Evolutionary conservation across 1,140 invertebrate species (phyloP), one percentile per base, ranked within the genome.

Genomic region (Sinella curviseta): DNA sequence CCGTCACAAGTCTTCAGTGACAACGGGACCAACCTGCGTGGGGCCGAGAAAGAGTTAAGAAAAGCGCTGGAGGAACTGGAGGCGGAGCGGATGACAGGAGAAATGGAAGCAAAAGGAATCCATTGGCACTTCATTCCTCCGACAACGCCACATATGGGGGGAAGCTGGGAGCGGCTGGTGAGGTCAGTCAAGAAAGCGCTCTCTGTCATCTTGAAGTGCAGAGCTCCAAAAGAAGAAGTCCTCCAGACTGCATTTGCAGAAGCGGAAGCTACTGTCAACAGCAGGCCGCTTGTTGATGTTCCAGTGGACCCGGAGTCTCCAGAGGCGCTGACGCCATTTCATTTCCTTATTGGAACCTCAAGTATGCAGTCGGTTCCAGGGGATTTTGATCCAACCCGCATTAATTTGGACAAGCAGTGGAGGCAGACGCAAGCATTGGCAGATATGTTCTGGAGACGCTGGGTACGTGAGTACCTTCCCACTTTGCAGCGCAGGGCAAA

Each of bases 11-110:
- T 86, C 14, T 73, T 77, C 74, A 82, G 76, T 26, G 85, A 87
- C 65, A 87, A 87, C 57, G 86, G 80, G 0, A 85, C 84, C 1
- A 85, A 85, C 76, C 84, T 87, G 24, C 77, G 82, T 30, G 81
- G 81, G 0, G 83, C 65, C 24, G 65, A 70, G 8, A 70, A 33
- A 24, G 65, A 70, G 65, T 24, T 70, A 2, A 30, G 31, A n/a
- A 12, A 16, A 33, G 26, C 65, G 2, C 65, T 70, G 1, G 2
- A 70, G 65, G 65, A 70, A 4, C 26, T 70, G 24, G 65, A 70
- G 8, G 24, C 8, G 24, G 24, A 60, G 8, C 8, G 3, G 24
- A 70, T 70, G 31, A 16, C 24, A 17, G 65, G 3, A 3, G 65
- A 70, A 4, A 12, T 30, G 26, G n/a, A 4, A 1, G 24, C 8